phyloP scores from a whole-genome alignment of 2,113 vertebrate species.

The Orycteropus afer region DNA sequence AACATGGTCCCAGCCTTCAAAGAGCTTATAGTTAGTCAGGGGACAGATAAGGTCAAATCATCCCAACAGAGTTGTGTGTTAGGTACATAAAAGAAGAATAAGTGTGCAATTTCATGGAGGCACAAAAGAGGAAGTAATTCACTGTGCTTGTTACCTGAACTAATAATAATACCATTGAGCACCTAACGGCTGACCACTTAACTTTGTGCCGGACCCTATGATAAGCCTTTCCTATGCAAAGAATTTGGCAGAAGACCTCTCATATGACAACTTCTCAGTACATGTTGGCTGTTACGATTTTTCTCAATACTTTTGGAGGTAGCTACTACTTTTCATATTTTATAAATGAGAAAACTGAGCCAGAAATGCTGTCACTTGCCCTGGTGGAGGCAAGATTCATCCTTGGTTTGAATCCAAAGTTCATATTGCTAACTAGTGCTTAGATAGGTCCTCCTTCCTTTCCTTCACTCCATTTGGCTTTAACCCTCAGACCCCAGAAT shows the following conservation, averaged over 20 bases:
- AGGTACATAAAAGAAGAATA: background rate
- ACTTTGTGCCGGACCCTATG: fast-evolving
- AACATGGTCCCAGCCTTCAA: background rate
- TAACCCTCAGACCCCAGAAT: background rate
- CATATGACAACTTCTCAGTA: background rate
- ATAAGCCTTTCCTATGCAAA: background rate
- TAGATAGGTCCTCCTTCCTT: background rate
- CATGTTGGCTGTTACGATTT: background rate
- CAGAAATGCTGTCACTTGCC: background rate
- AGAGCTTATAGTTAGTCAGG: background rate
- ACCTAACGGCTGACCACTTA: background rate
- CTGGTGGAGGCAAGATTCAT: background rate
- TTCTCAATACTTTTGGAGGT: background rate
- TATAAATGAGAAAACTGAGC: background rate
- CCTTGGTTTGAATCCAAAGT: background rate
- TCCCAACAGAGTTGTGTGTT: background rate
- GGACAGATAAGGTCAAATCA: background rate
- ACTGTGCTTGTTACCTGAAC: background rate
- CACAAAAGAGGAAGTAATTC: background rate
- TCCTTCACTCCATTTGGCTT: background rate
- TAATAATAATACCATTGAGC: fast-evolving
- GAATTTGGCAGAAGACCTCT: background rate
- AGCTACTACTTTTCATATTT: background rate
- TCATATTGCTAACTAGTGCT: background rate
- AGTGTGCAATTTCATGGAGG: background rate